Conservation (phyloP, 2,888 invertebrate genomes). For the Papilio gigon region DNA sequence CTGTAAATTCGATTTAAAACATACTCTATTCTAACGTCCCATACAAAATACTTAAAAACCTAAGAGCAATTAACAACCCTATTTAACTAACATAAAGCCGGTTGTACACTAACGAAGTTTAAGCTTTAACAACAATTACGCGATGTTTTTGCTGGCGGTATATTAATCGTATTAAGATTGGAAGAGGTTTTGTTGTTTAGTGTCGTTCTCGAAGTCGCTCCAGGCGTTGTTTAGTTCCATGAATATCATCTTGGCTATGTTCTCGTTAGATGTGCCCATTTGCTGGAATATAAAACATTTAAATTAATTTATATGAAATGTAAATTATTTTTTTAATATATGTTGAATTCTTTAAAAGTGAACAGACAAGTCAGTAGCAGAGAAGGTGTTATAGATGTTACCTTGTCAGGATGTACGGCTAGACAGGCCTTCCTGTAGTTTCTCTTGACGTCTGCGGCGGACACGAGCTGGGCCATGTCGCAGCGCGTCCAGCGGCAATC, state of each 20-base stretch:
- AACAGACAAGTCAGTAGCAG: too few relatives aligned
- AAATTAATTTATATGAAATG: too few relatives aligned
- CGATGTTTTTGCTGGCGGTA: neutral
- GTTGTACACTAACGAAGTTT: neutral
- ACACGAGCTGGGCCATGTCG: constrained; percentile 97
- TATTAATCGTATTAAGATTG: constrained; percentile 55
- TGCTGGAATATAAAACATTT: constrained; percentile 84
- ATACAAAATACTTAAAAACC: constrained; percentile 3
- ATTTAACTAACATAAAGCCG: constrained; percentile 19
- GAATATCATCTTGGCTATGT: constrained; percentile 97
- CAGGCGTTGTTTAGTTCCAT: constrained; percentile 99
- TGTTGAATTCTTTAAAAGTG: too few relatives aligned
- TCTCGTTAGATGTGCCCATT: constrained; percentile 95
- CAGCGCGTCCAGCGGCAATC: constrained; percentile 96
- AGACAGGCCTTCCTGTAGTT: constrained; percentile 97
- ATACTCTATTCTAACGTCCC: constrained; percentile 6
- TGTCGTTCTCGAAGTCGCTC: constrained; percentile 96
- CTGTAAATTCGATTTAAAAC: constrained; percentile 12
- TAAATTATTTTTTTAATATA: too few relatives aligned
- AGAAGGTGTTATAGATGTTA: constrained; percentile 73
- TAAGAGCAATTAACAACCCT: constrained; percentile 23
- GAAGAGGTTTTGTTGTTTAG: constrained; percentile 87
- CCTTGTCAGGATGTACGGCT: constrained; percentile 99
- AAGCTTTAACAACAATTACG: constrained; percentile 6
- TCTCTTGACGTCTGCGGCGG: constrained; percentile 96